These are phyloP conservation scores for Cydia amplana DNA, from an alignment of 1,140 invertebrate genomes.

Conservation along the genomic window DNA sequence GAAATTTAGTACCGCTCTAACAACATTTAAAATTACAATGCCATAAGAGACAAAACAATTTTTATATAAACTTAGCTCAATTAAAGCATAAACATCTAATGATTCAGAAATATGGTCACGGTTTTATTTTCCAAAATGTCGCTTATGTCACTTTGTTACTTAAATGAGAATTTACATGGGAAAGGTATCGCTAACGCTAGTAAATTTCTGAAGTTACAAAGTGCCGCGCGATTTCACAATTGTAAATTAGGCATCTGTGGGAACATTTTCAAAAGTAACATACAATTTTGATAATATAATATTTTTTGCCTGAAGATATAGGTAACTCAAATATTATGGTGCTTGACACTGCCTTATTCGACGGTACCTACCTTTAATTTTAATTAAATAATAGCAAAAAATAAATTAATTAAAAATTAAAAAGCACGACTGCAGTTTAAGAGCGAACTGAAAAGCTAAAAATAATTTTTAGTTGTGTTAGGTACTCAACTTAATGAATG, in stretches of 20 bases:
- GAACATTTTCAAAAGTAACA: not conserved
- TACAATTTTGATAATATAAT: too few species aligned
- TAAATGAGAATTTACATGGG: not conserved
- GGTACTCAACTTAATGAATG: too few species aligned
- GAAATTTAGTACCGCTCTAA: conserved; percentile 21
- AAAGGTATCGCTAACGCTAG: not conserved
- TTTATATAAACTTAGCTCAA: not conserved
- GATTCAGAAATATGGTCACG: not conserved
- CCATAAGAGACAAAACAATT: not conserved
- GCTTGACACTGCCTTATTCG: too few species aligned
- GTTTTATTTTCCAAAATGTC: not conserved
- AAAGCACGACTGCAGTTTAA: too few species aligned
- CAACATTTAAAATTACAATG: not conserved
- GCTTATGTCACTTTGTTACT: not conserved
- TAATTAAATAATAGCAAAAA: too few species aligned
- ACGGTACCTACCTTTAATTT: too few species aligned
- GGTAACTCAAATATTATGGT: too few species aligned
- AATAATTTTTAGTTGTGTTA: too few species aligned
- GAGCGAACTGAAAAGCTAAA: too few species aligned
- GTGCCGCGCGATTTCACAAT: not conserved
- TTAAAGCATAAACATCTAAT: not conserved
- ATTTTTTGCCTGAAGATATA: too few species aligned
- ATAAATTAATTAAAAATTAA: too few species aligned
- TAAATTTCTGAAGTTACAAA: not conserved
- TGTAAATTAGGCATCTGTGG: not conserved